Conservation (phyloP, 2,888 invertebrate genomes). For the Eristalinus aeneus region DNA sequence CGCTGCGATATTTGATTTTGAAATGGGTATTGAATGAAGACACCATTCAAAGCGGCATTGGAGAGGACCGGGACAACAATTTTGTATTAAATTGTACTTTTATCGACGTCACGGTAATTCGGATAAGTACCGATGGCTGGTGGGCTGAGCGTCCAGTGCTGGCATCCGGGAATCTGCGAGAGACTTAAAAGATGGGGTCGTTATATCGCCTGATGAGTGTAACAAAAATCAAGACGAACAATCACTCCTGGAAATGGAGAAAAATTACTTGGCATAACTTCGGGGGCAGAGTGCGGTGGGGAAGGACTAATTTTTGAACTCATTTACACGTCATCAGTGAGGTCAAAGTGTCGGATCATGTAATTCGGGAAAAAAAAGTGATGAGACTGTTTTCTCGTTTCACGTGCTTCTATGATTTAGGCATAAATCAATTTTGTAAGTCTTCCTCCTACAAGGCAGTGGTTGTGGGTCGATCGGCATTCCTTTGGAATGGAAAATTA, state of each 20-base stretch:
- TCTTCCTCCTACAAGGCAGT: too few species aligned
- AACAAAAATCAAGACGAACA: neutral
- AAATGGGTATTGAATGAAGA: conserved; percentile 29
- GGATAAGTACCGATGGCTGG: conserved; percentile 1
- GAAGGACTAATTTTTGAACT: neutral
- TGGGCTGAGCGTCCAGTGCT: neutral
- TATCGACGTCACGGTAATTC: conserved; percentile 5
- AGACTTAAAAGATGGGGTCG: neutral
- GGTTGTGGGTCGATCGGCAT: too few species aligned
- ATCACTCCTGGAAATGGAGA: neutral
- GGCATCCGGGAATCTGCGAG: neutral
- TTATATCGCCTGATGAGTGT: neutral
- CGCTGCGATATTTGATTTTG: conserved; percentile 30
- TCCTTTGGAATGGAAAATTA: too few species aligned
- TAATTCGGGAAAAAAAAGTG: neutral
- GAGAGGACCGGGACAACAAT: neutral
- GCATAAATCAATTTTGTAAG: too few species aligned
- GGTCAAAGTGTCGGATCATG: neutral
- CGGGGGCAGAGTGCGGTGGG: neutral
- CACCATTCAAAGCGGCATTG: neutral
- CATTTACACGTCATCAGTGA: neutral
- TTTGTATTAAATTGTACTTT: conserved; percentile 18
- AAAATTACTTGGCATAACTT: neutral
- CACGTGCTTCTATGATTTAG: neutral
- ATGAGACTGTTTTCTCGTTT: neutral